These are phyloP conservation scores for Dendrolimus houi DNA, from an alignment of 2,888 invertebrate genomes.

Conservation along the genomic window DNA sequence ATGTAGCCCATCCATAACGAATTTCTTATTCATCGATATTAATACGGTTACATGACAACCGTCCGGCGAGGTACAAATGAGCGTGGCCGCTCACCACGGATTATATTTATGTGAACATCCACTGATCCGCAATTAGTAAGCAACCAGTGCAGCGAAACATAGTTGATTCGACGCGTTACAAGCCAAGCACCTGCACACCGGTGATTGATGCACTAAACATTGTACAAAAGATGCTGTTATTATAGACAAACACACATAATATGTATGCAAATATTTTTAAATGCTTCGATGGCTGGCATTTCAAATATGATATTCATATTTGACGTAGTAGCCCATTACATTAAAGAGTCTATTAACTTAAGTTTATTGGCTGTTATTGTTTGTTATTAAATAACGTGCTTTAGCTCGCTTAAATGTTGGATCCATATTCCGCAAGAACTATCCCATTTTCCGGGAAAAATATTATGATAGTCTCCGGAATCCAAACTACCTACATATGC, in stretches of 20 bases:
- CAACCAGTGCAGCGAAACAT: conserved; percentile 32
- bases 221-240: conserved; percentile 18
- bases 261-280: too few species aligned
- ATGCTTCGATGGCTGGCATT: too few species aligned
- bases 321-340: too few species aligned
- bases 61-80: conserved; percentile 68
- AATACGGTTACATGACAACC: conserved; percentile 71
- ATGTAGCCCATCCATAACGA: conserved; percentile 72
- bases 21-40: conserved; percentile 76
- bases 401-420: too few species aligned
- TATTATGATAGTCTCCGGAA: too few species aligned
- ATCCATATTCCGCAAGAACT: too few species aligned
- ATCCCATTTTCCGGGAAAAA: too few species aligned
- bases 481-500: too few species aligned
- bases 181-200: conserved; percentile 22
- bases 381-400: too few species aligned
- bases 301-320: too few species aligned
- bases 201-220: conserved; percentile 21
- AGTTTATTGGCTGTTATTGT: too few species aligned
- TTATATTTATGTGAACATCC: conserved; percentile 70
- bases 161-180: conserved; percentile 21
- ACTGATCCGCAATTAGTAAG: conserved; percentile 64
- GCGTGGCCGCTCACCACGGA: conserved; percentile 57
- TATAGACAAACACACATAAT: background rate
- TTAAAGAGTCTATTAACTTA: too few species aligned